These are phyloP conservation scores for Zonitis immaculata DNA, from an alignment of 2,888 invertebrate species.

Conservation along the genomic window DNA sequence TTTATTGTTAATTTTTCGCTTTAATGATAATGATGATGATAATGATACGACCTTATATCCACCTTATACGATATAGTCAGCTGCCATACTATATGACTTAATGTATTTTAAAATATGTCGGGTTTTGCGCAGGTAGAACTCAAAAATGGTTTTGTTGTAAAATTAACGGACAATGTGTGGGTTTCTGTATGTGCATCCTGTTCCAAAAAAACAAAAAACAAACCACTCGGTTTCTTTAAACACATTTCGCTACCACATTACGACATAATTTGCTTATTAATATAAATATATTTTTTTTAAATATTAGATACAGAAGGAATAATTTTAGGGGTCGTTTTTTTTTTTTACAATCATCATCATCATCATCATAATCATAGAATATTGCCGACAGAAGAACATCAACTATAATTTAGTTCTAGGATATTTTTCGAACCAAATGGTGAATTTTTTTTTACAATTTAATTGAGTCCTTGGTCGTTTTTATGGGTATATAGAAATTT, in stretches of 20 bases:
- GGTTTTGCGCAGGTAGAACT: constrained; percentile 24
- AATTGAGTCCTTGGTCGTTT: too few species aligned
- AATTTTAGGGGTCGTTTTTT: constrained; percentile 5
- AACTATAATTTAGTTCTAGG: background rate
- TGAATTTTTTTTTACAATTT: too few species aligned
- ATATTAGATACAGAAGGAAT: too few species aligned
- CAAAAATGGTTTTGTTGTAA: constrained; percentile 6
- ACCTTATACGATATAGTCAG: constrained; percentile 25
- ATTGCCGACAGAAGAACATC: background rate
- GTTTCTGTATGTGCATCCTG: constrained; percentile 11
- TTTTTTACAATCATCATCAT: background rate
- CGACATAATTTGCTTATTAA: constrained; percentile 28
- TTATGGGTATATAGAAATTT: too few species aligned
- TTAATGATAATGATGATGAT: too few species aligned
- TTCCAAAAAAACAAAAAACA: background rate
- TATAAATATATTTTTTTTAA: too few species aligned
- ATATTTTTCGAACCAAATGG: too few species aligned
- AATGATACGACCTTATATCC: constrained; percentile 17
- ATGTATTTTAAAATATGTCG: constrained; percentile 36
- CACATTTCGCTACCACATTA: constrained; percentile 28
- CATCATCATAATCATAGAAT: too few species aligned
- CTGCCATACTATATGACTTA: constrained; percentile 32
- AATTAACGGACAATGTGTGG: constrained; percentile 14
- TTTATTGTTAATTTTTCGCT: too few species aligned
- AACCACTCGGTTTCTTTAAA: constrained; percentile 17